Percentiles rank a stretch among this genome's conserved stretches.
Evolutionary conservation across 2,113 vertebrate species (phyloP).

Genomic region (Lampris megalopsis): DNA sequence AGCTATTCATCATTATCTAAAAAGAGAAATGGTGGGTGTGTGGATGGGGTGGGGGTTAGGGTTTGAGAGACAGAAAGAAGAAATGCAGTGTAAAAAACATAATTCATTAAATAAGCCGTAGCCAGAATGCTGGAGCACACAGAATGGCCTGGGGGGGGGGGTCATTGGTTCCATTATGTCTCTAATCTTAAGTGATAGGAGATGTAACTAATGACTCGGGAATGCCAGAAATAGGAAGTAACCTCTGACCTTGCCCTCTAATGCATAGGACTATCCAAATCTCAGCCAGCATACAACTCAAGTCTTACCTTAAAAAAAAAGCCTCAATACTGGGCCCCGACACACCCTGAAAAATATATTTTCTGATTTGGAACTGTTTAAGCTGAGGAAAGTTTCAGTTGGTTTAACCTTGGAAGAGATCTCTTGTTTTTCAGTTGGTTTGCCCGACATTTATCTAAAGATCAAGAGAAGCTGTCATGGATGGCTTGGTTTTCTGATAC

Average conservation of each 20-base stretch:
- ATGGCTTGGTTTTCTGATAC: neutral
- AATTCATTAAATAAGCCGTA: conserved; percentile 5
- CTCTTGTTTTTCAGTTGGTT: neutral
- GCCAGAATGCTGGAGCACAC: neutral
- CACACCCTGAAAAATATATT: no score
- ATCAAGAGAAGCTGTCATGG: neutral
- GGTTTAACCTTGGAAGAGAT: neutral
- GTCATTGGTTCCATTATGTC: conserved; percentile 1
- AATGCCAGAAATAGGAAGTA: neutral
- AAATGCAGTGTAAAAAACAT: neutral
- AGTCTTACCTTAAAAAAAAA: neutral
- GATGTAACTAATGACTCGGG: neutral
- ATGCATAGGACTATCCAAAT: neutral
- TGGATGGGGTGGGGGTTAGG: no score
- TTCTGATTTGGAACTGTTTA: neutral
- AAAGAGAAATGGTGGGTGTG: conserved; percentile 23
- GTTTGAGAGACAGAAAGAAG: neutral
- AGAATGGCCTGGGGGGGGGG: neutral
- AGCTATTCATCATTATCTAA: conserved; percentile 79
- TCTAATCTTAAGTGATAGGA: conserved; percentile 1
- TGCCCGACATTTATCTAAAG: neutral
- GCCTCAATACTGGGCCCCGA: neutral
- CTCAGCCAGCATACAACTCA: neutral
- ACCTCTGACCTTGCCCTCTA: neutral
- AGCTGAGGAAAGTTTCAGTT: neutral